Evolutionary conservation across 2,888 invertebrate genomes (phyloP), one percentile per base, ranked within the genome.

Genomic region (Halocaridina rubra): DNA sequence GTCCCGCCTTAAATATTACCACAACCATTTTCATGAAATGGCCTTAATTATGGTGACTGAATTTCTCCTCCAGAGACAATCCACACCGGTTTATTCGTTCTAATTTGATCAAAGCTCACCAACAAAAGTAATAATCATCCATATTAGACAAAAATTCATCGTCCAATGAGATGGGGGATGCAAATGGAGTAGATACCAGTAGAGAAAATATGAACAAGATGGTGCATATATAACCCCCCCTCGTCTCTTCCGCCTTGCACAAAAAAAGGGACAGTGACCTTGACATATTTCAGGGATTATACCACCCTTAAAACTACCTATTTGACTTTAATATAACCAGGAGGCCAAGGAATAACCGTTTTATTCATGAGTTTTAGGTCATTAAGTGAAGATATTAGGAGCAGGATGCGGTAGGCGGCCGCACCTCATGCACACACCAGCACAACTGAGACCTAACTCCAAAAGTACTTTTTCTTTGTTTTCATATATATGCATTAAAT

Each of bases 231-330:
- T 7, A 13, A 59, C 4, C 13, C 80, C 74, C 76, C 22, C 29
- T 33, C 72, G 39, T 39, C 39, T 22, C 22, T 61, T 61, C 72
- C 67, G 22, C 46, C 69, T 53, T 53, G n/a, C 53, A 53, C 53
- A 19, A 53, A 19, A 76, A 16, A 22, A 2, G 78, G 53, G 61
- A 72, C 82, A 72, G 72, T 72, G 82, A 78, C 72, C 78, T 82
- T 77, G 78, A 29, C 64, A 39, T 67, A 27, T 24, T 64, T 46
- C 19, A 64, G 19, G 30, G 19, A 8, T 13, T 75, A n/a, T 16
- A 22, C 19, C 19, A 32, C 59, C 32, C 5, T 22, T 27, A n/a
- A 32, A 16, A 78, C 3, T 29, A 5, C 7, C 13, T 16, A 57
- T 10, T 8, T 3, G 16, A 1, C 22, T 1, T 33, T n/a, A 22